Evolutionary conservation across 2,888 invertebrate species (phyloP).

Genomic region (Leucania comma): DNA sequence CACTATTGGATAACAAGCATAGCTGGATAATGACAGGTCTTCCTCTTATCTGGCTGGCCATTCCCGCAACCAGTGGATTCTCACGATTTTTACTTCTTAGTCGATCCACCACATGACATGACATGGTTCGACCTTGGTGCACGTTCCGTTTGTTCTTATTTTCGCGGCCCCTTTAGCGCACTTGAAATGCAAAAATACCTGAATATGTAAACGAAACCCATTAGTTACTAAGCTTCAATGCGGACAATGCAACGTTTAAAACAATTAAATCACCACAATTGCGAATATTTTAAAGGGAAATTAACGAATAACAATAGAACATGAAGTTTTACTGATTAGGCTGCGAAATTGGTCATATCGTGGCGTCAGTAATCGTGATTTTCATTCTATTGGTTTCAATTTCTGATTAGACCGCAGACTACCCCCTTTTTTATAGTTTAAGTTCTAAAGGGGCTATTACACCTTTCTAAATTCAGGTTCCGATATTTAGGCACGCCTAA

Average conservation of each 20-base stretch:
- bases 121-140: too few species aligned
- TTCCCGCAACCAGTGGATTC: neutral
- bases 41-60: neutral
- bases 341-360: neutral
- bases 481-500: too few species aligned
- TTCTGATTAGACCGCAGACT: neutral
- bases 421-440: too few species aligned
- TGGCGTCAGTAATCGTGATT: neutral
- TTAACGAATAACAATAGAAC: constrained; percentile 13
- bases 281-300: constrained; percentile 15
- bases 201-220: neutral
- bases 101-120: neutral
- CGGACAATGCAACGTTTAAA: constrained; percentile 23
- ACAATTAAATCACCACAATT: neutral
- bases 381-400: neutral
- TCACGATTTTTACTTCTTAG: neutral
- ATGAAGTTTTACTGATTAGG: neutral
- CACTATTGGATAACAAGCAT: neutral
- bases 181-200: constrained; percentile 3
- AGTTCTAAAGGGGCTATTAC: too few species aligned
- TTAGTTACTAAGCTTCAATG: constrained; percentile 17
- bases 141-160: neutral
- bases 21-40: too few species aligned
- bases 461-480: too few species aligned
- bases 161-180: too few species aligned